Evolutionary conservation across 64 coral and sea anemone species (phyloP), one percentile per base, ranked within the genome.

Genomic region (Pachyseris speciosa): DNA sequence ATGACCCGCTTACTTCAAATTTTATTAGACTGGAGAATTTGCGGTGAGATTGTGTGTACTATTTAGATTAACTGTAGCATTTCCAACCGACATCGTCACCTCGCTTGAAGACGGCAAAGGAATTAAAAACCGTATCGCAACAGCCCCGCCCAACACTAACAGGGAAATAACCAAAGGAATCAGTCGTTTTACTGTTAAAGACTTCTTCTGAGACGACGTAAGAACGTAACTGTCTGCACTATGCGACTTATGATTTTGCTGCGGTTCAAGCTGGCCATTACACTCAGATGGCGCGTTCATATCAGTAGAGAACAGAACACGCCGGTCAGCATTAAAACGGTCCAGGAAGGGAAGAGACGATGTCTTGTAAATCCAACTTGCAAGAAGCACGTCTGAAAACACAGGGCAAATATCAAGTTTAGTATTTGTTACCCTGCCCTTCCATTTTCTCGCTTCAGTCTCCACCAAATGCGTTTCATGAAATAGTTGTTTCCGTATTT

Each of bases 141-240:
- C 39, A 16, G 87, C 73, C 27, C 37, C 87, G 36, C 87, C 15
- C 31, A 90, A 61, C 22, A 90, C 63, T n/a, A 90, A 37, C 61
- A 90, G n/a, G 1, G 74, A 64, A 48, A 80, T 49, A 40, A 67
- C n/a, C 10, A 90, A 20, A 0, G 87, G 87, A 12, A 90, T 69
- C 22, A 80, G 47, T 34, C 63, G 59, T n/a, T 80, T 80, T 59
- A 33, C 17, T 22, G 60, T 33, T 5, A 80, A 31, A 80, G 76
- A 25, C 28, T 39, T 59, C 22, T 80, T 80, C 33, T 80, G 30
- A 4, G 51, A 24, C 24, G 76, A 37, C 24, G 76, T 80, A 13
- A 60, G 76, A 20, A 16, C 52, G 19, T n/a, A 31, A 59, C 52
- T 36, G 15, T 33, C 19, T 60, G 40, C 13, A 19, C 32, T 38